Conservation (phyloP, 2,113 vertebrate species). For the Dipodomys spectabilis region DNA sequence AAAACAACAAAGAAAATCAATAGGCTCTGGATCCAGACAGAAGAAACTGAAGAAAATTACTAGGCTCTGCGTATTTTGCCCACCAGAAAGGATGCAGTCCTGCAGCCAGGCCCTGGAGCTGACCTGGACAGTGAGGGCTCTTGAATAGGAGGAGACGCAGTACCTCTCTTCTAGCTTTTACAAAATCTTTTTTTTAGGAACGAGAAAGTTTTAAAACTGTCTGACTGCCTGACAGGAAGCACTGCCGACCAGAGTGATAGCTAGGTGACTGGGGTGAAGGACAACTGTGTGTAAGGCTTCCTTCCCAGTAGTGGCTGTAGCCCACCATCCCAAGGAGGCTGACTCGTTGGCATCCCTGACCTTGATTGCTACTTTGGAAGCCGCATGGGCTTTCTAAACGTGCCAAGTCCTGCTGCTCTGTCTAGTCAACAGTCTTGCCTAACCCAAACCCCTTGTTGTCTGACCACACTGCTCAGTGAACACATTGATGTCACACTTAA, state of each 20-base stretch:
- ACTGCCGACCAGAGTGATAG: not conserved
- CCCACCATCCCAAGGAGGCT: conserved; percentile 9
- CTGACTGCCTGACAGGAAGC: not conserved
- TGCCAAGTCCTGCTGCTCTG: not conserved
- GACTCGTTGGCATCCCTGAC: conserved; percentile 64
- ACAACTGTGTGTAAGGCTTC: not conserved
- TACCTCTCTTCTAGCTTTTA: not conserved
- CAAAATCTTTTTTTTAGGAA: not conserved
- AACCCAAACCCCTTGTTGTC: conserved; percentile 42
- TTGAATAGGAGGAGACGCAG: not conserved
- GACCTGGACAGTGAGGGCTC: not conserved
- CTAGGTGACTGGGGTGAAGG: not conserved
- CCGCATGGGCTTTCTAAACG: conserved; percentile 20
- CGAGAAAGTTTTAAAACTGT: not conserved
- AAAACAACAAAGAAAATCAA: not conserved
- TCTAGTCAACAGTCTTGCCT: conserved; percentile 38
- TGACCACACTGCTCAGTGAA: conserved; percentile 70
- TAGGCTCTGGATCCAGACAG: not conserved
- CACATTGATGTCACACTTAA: not conserved
- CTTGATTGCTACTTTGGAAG: conserved; percentile 72
- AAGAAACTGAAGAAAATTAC: not conserved
- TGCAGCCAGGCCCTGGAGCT: not conserved
- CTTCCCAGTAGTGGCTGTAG: conserved; percentile 47
- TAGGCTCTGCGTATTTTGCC: conserved; percentile 4
- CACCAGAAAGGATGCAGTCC: not conserved